A percentile compares a stretch with the other conserved stretches of the same genome.
Evolutionary conservation across 2,797 vertebrate genomes (phyloP).

Genomic region (Huso huso): DNA sequence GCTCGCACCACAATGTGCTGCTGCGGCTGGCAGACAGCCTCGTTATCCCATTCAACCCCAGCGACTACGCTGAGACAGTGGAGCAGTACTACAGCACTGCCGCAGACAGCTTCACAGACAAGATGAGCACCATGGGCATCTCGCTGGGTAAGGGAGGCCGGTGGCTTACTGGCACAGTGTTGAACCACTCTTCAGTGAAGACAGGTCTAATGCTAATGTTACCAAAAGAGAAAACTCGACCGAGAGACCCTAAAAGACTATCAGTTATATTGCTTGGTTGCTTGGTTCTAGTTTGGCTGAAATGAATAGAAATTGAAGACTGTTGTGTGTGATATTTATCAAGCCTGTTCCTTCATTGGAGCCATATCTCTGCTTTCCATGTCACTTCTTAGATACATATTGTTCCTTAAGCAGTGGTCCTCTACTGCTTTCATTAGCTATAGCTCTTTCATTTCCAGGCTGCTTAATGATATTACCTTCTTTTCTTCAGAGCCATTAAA

Average conservation of each 20-base stretch:
- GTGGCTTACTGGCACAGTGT: background rate
- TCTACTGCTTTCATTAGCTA: too few species aligned
- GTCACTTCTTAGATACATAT: too few species aligned
- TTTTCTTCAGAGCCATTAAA: constrained; percentile 57
- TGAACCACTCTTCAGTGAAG: background rate
- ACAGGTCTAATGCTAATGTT: background rate
- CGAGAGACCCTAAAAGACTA: too few species aligned
- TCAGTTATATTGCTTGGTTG: too few species aligned
- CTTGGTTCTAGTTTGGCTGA: too few species aligned
- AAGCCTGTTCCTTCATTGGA: background rate
- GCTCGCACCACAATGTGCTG: constrained; percentile 65
- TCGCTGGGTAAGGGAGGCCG: constrained; percentile 49
- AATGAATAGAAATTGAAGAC: background rate
- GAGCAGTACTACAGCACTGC: constrained; percentile 49
- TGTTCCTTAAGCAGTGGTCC: too few species aligned
- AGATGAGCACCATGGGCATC: constrained; percentile 35
- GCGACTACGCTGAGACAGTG: constrained; percentile 70
- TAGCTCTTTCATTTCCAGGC: too few species aligned
- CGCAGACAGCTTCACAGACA: constrained; percentile 29
- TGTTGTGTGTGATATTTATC: background rate
- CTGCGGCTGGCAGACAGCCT: constrained; percentile 74
- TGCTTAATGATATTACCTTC: background rate
- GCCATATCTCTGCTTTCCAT: too few species aligned
- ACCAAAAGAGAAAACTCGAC: too few species aligned
- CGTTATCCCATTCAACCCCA: constrained; percentile 67